Evolutionary conservation across 2,113 vertebrate genomes (phyloP).

Genomic region (Brienomyrus brachyistius): DNA sequence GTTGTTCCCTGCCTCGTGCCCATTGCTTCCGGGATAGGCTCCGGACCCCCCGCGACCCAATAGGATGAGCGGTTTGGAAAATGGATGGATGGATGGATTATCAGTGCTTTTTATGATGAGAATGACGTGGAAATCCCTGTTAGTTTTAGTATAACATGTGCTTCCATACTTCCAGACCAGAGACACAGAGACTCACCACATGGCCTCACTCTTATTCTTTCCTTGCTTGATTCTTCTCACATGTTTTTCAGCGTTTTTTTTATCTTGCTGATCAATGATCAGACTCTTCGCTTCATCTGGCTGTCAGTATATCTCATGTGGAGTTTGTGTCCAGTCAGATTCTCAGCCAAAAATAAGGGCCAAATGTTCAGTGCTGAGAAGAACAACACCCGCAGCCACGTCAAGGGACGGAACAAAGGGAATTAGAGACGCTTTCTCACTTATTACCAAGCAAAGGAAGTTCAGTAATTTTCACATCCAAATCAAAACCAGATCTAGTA

Average conservation of each 20-base stretch:
- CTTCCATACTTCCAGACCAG: not conserved
- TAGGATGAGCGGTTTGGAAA: too few relatives aligned
- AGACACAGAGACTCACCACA: conserved; percentile 18
- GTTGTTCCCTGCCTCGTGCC: too few relatives aligned
- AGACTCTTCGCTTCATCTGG: not conserved
- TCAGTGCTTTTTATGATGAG: not conserved
- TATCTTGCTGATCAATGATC: not conserved
- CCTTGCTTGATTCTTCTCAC: conserved; percentile 2
- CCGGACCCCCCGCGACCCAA: too few relatives aligned
- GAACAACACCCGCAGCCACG: not conserved
- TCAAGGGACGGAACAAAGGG: not conserved
- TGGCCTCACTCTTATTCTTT: conserved; percentile 29
- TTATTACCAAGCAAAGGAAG: not conserved
- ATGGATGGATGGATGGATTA: too few relatives aligned
- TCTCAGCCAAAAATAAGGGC: not conserved
- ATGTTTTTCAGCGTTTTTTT: not conserved
- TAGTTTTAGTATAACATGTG: not conserved
- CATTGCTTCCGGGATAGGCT: too few relatives aligned
- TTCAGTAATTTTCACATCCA: not conserved
- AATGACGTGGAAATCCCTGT: not conserved
- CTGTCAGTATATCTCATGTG: not conserved
- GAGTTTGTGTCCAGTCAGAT: not conserved
- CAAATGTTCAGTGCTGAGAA: not conserved
- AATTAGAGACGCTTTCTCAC: not conserved
- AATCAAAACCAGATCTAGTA: not conserved